Conservation (phyloP, 1,140 invertebrate genomes). For the Cephus cinctus region DNA sequence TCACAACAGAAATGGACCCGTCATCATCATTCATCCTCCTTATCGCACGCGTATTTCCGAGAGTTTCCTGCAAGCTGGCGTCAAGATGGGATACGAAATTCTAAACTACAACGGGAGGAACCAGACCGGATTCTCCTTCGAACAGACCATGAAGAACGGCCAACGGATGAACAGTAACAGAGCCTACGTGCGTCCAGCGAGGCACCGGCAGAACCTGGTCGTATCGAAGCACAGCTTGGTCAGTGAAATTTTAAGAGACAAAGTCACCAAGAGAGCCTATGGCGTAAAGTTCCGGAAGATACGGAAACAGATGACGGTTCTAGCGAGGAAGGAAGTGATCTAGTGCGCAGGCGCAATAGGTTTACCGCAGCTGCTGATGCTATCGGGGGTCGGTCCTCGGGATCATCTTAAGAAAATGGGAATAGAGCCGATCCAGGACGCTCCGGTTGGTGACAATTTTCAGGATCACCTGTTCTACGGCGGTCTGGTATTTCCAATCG, state of each 20-base stretch:
- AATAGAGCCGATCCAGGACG: conserved; percentile 45
- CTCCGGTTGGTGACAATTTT: conserved; percentile 63
- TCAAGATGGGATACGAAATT: conserved; percentile 55
- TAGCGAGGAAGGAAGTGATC: conserved; percentile 61
- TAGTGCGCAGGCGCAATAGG: conserved; percentile 71
- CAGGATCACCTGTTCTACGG: conserved; percentile 51
- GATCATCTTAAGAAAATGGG: conserved; percentile 54
- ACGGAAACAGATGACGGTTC: conserved; percentile 22
- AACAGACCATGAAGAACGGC: conserved; percentile 61
- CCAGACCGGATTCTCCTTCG: conserved; percentile 53
- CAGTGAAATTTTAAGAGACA: conserved; percentile 56
- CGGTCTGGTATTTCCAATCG: conserved; percentile 5
- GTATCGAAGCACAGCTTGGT: conserved; percentile 35
- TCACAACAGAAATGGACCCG: conserved; percentile 37
- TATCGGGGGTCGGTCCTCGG: conserved; percentile 66
- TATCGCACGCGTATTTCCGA: conserved; percentile 40
- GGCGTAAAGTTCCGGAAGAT: conserved; percentile 56
- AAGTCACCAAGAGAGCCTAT: conserved; percentile 53
- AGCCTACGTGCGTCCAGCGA: conserved; percentile 48
- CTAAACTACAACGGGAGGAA: conserved; percentile 57
- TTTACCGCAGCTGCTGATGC: conserved; percentile 71
- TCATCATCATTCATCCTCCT: conserved; percentile 39
- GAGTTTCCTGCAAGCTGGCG: conserved; percentile 54
- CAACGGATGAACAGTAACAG: conserved; percentile 55
- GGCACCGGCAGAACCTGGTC: conserved; percentile 30